phyloP scores from a whole-genome alignment of 2,113 vertebrate species.

The Xenotilapia leptura region DNA sequence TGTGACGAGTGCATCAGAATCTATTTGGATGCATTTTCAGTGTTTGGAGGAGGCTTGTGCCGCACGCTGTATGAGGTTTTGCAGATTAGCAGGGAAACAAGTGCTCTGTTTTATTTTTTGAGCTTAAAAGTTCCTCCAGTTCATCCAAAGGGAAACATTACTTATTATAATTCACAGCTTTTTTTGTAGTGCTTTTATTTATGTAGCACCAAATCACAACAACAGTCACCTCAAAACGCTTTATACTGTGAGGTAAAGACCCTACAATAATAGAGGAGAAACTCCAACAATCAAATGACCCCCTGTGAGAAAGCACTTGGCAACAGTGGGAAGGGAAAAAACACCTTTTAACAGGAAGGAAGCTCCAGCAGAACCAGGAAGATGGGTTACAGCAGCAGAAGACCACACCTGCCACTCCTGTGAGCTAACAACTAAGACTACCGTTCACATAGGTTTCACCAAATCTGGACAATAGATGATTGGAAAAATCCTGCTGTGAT shows the following conservation, averaged over 20 bases:
- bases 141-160: not conserved
- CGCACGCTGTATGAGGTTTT: not conserved
- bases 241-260: not conserved
- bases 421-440: not conserved
- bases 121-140: not conserved
- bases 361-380: not conserved
- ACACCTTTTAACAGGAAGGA: not conserved
- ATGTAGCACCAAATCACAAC: not conserved
- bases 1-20: not conserved
- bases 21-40: not conserved
- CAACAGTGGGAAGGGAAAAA: not conserved
- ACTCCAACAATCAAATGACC: not conserved
- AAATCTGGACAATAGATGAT: not conserved
- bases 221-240: rapidly evolving
- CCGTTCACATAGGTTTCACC: not conserved
- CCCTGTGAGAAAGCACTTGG: not conserved
- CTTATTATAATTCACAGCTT: rapidly evolving
- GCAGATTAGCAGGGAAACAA: not conserved
- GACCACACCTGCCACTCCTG: not conserved
- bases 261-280: not conserved
- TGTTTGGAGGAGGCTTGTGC: not conserved
- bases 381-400: not conserved
- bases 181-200: not conserved
- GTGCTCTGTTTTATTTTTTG: not conserved
- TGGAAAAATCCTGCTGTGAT: not conserved